phyloP scores from a whole-genome alignment of 2,888 invertebrate species.

The Hoplodrina blanda region DNA sequence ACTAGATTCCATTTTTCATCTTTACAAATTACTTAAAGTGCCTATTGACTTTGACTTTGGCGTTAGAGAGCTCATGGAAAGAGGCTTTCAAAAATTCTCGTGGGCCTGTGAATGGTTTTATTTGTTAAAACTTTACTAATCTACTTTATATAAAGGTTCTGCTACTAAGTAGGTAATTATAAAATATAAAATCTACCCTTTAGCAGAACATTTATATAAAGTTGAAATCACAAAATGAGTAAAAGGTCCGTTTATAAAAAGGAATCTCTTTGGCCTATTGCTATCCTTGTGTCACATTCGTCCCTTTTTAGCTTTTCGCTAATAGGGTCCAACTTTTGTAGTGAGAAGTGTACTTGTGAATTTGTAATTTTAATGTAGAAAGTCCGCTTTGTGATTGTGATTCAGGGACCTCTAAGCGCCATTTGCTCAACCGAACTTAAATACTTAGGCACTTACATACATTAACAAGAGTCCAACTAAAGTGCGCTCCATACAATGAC shows the following conservation, averaged over 20 bases:
- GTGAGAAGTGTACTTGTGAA: slow-evolving; percentile 45
- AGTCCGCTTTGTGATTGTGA: slow-evolving; percentile 33
- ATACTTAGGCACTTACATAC: slow-evolving; percentile 1
- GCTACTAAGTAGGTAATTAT: too few relatives aligned
- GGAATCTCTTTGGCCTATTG: background rate
- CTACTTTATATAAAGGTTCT: too few relatives aligned
- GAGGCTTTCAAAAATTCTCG: too few relatives aligned
- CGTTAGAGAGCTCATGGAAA: too few relatives aligned
- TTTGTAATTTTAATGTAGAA: slow-evolving; percentile 46
- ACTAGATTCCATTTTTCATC: too few relatives aligned
- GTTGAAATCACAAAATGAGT: background rate
- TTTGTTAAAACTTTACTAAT: too few relatives aligned
- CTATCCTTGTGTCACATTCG: slow-evolving; percentile 8
- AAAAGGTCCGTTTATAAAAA: background rate
- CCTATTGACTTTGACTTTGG: too few relatives aligned
- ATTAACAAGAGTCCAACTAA: too few relatives aligned
- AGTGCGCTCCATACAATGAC: too few relatives aligned
- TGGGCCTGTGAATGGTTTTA: too few relatives aligned
- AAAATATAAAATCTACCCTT: too few relatives aligned
- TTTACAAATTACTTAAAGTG: too few relatives aligned
- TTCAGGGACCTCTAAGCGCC: slow-evolving; percentile 10
- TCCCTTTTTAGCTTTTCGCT: slow-evolving; percentile 31
- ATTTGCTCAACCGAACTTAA: slow-evolving; percentile 10
- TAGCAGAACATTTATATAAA: background rate
- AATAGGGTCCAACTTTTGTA: slow-evolving; percentile 57